These are phyloP conservation scores for Xestoiulus laeticollis DNA, from an alignment of 2,888 invertebrate species.

Conservation along the genomic window DNA sequence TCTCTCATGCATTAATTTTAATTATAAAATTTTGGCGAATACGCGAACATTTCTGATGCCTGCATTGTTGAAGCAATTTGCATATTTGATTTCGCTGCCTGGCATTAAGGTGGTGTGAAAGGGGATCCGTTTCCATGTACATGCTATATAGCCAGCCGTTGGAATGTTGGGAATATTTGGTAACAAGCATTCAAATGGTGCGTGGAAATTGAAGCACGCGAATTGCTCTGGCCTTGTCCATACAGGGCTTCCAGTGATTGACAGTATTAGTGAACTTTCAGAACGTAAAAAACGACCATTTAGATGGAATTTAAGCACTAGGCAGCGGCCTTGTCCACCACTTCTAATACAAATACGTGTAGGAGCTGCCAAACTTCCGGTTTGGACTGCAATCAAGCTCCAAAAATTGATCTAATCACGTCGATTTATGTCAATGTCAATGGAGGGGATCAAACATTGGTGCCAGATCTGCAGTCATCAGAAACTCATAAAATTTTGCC, in stretches of 20 bases:
- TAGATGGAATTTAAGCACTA: no score
- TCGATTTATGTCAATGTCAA: no score
- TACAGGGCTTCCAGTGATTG: not conserved
- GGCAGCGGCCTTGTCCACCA: no score
- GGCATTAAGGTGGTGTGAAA: not conserved
- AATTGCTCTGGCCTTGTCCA: conserved; percentile 21
- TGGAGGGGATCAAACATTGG: no score
- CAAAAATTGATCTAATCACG: no score
- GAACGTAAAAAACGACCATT: not conserved
- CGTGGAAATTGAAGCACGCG: not conserved
- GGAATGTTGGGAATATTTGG: conserved; percentile 14
- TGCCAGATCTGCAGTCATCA: no score
- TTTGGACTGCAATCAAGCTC: no score
- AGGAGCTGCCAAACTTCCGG: no score
- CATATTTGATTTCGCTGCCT: conserved; percentile 27
- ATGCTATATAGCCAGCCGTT: not conserved
- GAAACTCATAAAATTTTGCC: no score
- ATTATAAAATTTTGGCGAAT: conserved; percentile 12
- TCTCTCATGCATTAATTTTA: conserved; percentile 31
- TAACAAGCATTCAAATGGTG: not conserved
- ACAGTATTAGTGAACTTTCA: not conserved
- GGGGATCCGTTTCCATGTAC: not conserved
- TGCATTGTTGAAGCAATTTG: not conserved
- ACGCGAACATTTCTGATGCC: not conserved
- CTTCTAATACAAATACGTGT: no score